Evolutionary conservation across 2,888 invertebrate genomes (phyloP).

Genomic region (Zygaena filipendulae): DNA sequence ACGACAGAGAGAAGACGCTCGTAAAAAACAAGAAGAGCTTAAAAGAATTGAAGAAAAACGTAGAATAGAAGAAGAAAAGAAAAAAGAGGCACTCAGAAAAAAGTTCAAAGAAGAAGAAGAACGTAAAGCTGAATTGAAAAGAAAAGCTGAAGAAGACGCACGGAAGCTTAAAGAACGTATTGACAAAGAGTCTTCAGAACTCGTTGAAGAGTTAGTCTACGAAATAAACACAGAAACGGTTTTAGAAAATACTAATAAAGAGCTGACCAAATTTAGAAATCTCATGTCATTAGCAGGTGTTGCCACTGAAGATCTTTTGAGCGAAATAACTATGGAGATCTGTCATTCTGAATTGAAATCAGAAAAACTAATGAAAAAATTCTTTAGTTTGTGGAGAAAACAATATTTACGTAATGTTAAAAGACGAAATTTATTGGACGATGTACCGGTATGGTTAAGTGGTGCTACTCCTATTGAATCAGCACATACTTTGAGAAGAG

Average conservation of each 20-base stretch:
- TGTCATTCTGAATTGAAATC: constrained; percentile 43
- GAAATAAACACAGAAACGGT: constrained; percentile 37
- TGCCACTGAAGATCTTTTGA: constrained; percentile 33
- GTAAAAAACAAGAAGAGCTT: constrained; percentile 24
- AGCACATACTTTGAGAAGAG: constrained; percentile 33
- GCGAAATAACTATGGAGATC: constrained; percentile 38
- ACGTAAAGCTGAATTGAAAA: constrained; percentile 34
- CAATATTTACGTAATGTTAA: constrained; percentile 39
- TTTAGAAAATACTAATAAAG: constrained; percentile 30
- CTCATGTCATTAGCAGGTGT: constrained; percentile 31
- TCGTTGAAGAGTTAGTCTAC: constrained; percentile 35
- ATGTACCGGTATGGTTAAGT: constrained; percentile 56
- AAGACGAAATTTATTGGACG: constrained; percentile 41
- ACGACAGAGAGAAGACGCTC: constrained; percentile 22
- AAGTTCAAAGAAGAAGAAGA: constrained; percentile 48
- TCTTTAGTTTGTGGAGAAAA: constrained; percentile 44
- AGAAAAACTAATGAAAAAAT: constrained; percentile 45
- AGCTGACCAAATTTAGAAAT: constrained; percentile 31
- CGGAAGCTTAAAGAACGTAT: constrained; percentile 38
- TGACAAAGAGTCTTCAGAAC: constrained; percentile 37
- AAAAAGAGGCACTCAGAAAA: constrained; percentile 34
- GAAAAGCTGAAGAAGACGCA: constrained; percentile 39
- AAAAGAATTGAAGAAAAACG: constrained; percentile 29
- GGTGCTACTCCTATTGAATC: constrained; percentile 40
- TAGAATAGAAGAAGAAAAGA: constrained; percentile 35